Percentiles rank a stretch among this genome's conserved stretches.
These are phyloP conservation scores for Stomatorhinus walkeri DNA, from an alignment of 2,797 vertebrate species.

Conservation along the genomic window DNA sequence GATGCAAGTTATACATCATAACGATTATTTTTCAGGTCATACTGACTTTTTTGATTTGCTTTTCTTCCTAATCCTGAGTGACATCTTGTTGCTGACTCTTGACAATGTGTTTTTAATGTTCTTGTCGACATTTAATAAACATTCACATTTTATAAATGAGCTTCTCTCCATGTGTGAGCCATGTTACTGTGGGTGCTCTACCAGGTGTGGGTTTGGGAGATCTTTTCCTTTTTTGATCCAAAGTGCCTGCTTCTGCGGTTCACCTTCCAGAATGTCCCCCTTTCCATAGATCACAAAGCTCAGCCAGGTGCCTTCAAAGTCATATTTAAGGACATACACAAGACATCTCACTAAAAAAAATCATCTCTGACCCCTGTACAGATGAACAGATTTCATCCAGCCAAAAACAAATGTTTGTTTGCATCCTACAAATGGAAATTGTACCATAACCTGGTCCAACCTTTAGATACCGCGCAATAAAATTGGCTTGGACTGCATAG, in stretches of 20 bases:
- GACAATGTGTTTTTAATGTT: conserved; percentile 34
- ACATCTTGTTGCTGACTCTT: conserved; percentile 21
- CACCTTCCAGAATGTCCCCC: neutral
- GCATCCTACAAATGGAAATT: neutral
- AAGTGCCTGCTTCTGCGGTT: neutral
- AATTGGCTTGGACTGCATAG: neutral
- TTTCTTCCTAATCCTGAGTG: conserved; percentile 2
- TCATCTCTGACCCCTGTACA: neutral
- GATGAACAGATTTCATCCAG: neutral
- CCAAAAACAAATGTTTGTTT: neutral
- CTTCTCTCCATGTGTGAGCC: conserved; percentile 11
- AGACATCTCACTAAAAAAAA: neutral
- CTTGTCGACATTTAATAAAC: conserved; percentile 40
- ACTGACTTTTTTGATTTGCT: neutral
- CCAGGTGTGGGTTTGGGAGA: neutral
- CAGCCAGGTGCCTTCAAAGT: neutral
- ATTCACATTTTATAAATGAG: conserved; percentile 36
- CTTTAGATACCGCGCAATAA: neutral
- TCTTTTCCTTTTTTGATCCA: neutral
- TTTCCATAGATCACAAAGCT: neutral
- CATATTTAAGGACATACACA: neutral
- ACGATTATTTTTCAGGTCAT: neutral
- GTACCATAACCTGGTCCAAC: neutral
- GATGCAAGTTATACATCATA: conserved; percentile 6
- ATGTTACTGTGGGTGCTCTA: neutral